Evolutionary conservation across 2,888 invertebrate species (phyloP).

Genomic region (Cylindroiulus punctatus): DNA sequence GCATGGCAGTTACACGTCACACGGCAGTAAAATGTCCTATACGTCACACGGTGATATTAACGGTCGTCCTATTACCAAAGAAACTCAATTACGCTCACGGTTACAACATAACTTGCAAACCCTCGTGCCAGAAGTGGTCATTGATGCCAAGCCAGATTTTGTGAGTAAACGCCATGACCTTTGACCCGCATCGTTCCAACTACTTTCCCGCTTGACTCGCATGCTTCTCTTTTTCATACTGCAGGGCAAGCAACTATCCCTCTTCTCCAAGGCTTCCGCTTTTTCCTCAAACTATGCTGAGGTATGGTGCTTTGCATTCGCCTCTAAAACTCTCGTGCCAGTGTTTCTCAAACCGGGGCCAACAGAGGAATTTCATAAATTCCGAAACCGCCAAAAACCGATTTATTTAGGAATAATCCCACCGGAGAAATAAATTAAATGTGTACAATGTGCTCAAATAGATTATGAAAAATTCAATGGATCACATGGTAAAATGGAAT

Average conservation of each 20-base stretch:
- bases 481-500: no score
- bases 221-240: background rate
- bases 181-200: background rate
- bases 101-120: slow-evolving; percentile 61
- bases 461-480: no score
- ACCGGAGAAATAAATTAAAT: no score
- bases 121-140: slow-evolving; percentile 64
- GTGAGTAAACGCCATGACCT: slow-evolving; percentile 55
- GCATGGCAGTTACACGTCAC: slow-evolving; percentile 95
- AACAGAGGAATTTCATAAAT: no score
- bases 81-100: slow-evolving; percentile 77
- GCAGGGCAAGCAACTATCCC: slow-evolving; percentile 58
- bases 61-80: slow-evolving; percentile 83
- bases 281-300: slow-evolving; percentile 59
- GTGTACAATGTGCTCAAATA: no score
- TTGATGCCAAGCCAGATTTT: slow-evolving; percentile 62
- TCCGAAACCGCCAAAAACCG: no score
- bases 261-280: slow-evolving; percentile 58
- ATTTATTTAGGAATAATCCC: no score
- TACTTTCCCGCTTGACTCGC: background rate
- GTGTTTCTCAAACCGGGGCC: no score
- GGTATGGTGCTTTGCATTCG: slow-evolving; percentile 54
- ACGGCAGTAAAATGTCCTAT: slow-evolving; percentile 91
- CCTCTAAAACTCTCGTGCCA: no score
- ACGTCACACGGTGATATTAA: slow-evolving; percentile 93